Percentiles rank a stretch among this genome's conserved stretches.
Evolutionary conservation across 2,113 vertebrate genomes (phyloP).

Genomic region (Odocoileus virginianus): DNA sequence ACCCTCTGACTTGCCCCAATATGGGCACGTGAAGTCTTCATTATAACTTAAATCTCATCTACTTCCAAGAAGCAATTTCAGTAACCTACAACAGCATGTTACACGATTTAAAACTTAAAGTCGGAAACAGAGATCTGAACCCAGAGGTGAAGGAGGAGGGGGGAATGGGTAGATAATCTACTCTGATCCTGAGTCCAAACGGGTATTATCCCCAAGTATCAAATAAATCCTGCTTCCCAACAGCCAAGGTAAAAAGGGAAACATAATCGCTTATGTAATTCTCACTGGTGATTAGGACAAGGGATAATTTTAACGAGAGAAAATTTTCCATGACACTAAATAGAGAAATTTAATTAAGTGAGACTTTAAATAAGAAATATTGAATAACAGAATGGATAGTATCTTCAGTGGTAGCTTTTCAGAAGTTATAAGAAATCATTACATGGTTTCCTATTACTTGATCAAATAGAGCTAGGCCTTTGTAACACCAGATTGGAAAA

Average conservation of each 20-base stretch:
- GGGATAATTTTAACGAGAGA: conserved; percentile 4
- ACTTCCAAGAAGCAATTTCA: background rate
- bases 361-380: background rate
- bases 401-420: background rate
- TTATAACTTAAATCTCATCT: background rate
- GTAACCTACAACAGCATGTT: background rate
- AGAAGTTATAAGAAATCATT: background rate
- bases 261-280: background rate
- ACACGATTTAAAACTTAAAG: background rate
- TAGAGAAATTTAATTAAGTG: conserved; percentile 33
- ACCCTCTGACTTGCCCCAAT: background rate
- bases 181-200: background rate
- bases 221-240: conserved; percentile 22
- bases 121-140: background rate
- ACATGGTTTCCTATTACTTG: background rate
- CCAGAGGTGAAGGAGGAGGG: background rate
- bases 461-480: background rate
- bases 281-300: conserved; percentile 25
- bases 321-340: conserved; percentile 27
- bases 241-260: background rate
- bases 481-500: background rate
- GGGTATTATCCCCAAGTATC: background rate
- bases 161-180: background rate
- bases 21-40: background rate
- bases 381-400: background rate